These are phyloP conservation scores for Elachura formosa DNA, from an alignment of 2,113 vertebrate genomes.

Conservation along the genomic window DNA sequence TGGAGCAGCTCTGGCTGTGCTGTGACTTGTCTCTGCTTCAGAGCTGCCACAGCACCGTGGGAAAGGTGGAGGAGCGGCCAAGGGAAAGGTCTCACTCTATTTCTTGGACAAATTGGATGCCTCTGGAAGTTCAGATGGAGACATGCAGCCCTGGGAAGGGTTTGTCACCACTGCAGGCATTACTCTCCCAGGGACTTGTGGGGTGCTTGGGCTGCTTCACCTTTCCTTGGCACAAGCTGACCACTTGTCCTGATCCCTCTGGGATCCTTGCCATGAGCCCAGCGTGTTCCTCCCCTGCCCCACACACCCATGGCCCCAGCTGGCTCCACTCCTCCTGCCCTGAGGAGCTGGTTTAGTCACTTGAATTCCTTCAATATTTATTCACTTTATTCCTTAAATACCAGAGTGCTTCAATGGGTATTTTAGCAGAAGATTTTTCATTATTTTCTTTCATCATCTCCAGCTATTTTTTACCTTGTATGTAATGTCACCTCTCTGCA, in stretches of 20 bases:
- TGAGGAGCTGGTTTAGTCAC: neutral
- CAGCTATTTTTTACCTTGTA: neutral
- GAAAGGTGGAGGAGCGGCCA: neutral
- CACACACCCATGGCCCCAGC: fast-evolving
- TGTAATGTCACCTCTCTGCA: neutral
- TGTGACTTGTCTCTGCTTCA: neutral
- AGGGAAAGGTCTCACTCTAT: neutral
- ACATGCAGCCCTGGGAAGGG: neutral
- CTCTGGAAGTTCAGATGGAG: neutral
- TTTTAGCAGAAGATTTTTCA: neutral
- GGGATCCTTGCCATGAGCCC: neutral
- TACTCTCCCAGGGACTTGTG: fast-evolving
- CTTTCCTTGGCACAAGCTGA: neutral
- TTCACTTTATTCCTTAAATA: neutral
- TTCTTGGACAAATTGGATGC: neutral
- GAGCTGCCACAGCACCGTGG: neutral
- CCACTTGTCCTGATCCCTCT: neutral
- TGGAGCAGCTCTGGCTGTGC: neutral
- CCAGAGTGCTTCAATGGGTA: neutral
- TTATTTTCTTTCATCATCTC: neutral
- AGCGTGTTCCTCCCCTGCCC: neutral
- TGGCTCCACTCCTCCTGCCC: neutral
- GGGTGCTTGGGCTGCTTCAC: neutral
- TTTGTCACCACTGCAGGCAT: neutral
- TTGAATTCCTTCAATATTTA: neutral